These are phyloP conservation scores for Hydroisotoma schaefferi DNA, from an alignment of 2,888 invertebrate genomes.

Conservation along the genomic window DNA sequence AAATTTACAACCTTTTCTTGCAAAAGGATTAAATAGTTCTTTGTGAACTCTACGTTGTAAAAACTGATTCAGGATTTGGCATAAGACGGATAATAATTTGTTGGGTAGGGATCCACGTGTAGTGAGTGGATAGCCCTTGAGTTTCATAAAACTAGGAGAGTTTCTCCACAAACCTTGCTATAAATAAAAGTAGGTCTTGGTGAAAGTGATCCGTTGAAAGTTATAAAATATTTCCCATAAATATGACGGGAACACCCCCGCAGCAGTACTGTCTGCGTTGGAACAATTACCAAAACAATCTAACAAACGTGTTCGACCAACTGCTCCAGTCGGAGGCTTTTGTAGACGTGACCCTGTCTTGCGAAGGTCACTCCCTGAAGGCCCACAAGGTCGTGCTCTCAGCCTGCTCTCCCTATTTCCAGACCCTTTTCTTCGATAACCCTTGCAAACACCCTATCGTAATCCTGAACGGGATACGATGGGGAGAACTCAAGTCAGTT, in stretches of 20 bases:
- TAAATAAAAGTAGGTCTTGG: no score
- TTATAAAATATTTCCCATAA: no score
- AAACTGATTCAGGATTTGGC: no score
- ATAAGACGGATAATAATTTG: no score
- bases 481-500: constrained; percentile 81
- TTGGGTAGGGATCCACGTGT: no score
- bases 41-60: no score
- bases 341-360: constrained; percentile 64
- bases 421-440: constrained; percentile 82
- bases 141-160: no score
- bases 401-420: constrained; percentile 91
- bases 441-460: constrained; percentile 92
- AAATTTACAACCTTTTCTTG: no score
- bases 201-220: no score
- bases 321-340: constrained; percentile 62
- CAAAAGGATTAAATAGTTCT: no score
- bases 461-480: constrained; percentile 86
- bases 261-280: constrained; percentile 70
- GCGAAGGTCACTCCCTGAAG: constrained; percentile 61
- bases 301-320: constrained; percentile 63
- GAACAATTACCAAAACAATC: constrained; percentile 74
- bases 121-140: no score
- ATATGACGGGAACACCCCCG: background rate
- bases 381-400: constrained; percentile 89
- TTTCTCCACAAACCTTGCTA: no score